phyloP scores from a whole-genome alignment of 1,140 invertebrate genomes.

The Dreissena rostriformis region DNA sequence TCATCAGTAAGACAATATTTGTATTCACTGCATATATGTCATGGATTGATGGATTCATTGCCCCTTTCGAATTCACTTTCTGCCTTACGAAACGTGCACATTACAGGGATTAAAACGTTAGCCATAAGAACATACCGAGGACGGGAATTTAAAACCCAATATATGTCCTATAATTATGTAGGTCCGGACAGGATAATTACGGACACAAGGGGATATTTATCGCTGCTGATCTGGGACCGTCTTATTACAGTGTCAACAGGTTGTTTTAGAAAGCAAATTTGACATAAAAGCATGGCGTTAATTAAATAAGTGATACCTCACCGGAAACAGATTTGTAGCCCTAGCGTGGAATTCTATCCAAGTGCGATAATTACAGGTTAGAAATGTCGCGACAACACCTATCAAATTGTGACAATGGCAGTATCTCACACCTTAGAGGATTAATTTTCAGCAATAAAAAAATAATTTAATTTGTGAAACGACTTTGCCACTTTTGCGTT shows the following conservation, averaged over 20 bases:
- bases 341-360: constrained; percentile 8
- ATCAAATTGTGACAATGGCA: constrained; percentile 23
- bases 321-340: constrained; percentile 7
- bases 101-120: too few relatives aligned
- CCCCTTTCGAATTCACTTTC: too few relatives aligned
- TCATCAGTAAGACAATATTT: too few relatives aligned
- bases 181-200: constrained; percentile 7
- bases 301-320: constrained; percentile 46
- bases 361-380: constrained; percentile 37
- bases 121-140: too few relatives aligned
- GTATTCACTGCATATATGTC: too few relatives aligned
- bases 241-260: constrained; percentile 41
- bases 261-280: constrained; percentile 42
- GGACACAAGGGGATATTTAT: not conserved
- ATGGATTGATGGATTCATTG: too few relatives aligned
- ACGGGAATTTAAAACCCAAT: too few relatives aligned
- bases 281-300: too few relatives aligned
- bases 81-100: too few relatives aligned
- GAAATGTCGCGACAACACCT: constrained; percentile 25
- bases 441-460: constrained; percentile 39
- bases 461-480: constrained; percentile 20
- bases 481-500: not conserved
- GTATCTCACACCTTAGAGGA: constrained; percentile 21
- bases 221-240: not conserved
- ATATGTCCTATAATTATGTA: too few relatives aligned